Conservation (phyloP, 2,797 vertebrate genomes). For the Sebastes ruberrimus region DNA sequence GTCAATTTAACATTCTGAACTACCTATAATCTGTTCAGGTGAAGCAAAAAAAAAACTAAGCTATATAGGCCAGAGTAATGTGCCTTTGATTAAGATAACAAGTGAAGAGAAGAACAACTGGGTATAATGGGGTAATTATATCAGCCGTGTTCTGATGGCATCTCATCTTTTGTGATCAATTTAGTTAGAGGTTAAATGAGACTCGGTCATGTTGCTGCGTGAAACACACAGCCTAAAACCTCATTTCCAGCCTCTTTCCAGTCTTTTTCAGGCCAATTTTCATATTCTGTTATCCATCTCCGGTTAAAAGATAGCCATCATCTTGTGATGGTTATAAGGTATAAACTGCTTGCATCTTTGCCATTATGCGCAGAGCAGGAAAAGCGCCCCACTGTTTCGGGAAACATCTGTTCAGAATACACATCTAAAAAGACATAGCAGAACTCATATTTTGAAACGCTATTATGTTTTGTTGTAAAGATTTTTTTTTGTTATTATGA, state of each 20-base stretch:
- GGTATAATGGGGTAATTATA: background rate
- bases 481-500: background rate
- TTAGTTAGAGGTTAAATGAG: background rate
- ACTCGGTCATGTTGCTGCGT: background rate
- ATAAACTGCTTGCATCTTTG: background rate
- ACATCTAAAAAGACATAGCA: background rate
- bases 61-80: background rate
- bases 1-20: background rate
- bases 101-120: background rate
- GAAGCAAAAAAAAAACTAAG: background rate
- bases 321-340: too few species aligned
- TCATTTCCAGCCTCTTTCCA: background rate
- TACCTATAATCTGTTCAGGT: background rate
- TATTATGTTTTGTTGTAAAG: background rate
- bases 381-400: background rate
- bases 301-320: background rate
- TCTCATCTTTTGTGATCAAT: constrained; percentile 1
- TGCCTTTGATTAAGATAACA: constrained; percentile 5
- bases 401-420: background rate
- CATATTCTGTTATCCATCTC: background rate
- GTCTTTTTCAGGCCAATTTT: background rate
- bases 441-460: background rate
- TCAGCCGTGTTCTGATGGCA: background rate
- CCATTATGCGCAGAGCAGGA: background rate
- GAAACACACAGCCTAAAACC: background rate